These are phyloP conservation scores for Helogale parvula DNA, from an alignment of 2,113 vertebrate species.

Conservation along the genomic window DNA sequence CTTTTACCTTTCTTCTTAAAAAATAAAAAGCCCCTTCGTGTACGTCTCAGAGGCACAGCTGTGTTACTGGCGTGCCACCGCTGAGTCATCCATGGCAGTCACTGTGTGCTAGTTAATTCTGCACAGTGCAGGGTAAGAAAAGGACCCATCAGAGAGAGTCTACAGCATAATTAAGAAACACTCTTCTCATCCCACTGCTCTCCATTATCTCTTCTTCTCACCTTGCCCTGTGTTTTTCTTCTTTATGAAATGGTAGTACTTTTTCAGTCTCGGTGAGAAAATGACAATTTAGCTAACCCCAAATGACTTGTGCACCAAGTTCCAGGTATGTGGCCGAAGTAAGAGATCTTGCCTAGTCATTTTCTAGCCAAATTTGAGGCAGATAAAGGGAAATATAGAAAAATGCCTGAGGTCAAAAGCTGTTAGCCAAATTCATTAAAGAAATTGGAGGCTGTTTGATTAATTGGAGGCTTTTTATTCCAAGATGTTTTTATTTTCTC, in stretches of 20 bases:
- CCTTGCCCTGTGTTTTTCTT: slow-evolving; percentile 74
- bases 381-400: slow-evolving; percentile 26
- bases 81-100: slow-evolving; percentile 57
- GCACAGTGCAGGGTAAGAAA: slow-evolving; percentile 39
- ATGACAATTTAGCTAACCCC: slow-evolving; percentile 71
- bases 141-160: slow-evolving; percentile 36
- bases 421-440: not conserved
- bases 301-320: not conserved
- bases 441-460: not conserved
- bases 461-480: not conserved
- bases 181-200: slow-evolving; percentile 41
- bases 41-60: slow-evolving; percentile 31
- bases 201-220: slow-evolving; percentile 75
- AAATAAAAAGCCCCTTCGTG: slow-evolving; percentile 54
- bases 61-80: not conserved
- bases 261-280: slow-evolving; percentile 76
- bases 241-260: slow-evolving; percentile 77
- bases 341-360: not conserved
- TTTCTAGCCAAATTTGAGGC: slow-evolving; percentile 34
- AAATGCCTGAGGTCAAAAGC: not conserved
- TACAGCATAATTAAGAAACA: slow-evolving; percentile 58
- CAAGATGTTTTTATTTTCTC: not conserved
- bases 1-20: slow-evolving; percentile 57
- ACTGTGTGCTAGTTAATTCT: slow-evolving; percentile 7
- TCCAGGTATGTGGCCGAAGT: not conserved